phyloP scores from a whole-genome alignment of 2,888 invertebrate species.

The Tinea trinotella region DNA sequence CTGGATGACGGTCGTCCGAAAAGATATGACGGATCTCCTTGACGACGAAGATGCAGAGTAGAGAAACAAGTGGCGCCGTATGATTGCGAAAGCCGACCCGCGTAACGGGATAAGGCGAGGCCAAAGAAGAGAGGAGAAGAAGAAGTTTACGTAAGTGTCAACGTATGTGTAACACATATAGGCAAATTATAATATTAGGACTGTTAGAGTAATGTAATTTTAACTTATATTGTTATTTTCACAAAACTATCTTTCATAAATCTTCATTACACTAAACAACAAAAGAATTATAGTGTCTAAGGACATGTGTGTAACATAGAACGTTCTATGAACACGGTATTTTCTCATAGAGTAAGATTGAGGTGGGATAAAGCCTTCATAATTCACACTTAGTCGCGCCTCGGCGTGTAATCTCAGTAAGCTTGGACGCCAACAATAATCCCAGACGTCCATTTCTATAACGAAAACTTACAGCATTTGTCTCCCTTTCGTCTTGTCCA shows the following conservation, averaged over 20 bases:
- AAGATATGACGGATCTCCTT: no score
- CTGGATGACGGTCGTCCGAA: no score
- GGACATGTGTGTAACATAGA: slow-evolving; percentile 1
- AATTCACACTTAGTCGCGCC: slow-evolving; percentile 62
- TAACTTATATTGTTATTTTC: no score
- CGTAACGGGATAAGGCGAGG: no score
- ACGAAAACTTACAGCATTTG: slow-evolving; percentile 16
- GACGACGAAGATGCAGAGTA: no score
- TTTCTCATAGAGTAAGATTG: slow-evolving; percentile 67
- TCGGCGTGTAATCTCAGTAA: slow-evolving; percentile 54
- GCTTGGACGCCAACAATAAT: slow-evolving; percentile 50
- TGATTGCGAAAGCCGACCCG: no score
- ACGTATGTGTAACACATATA: no score
- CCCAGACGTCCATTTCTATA: slow-evolving; percentile 47
- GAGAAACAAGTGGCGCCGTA: no score
- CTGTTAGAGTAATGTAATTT: no score
- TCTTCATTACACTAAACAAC: slow-evolving; percentile 1
- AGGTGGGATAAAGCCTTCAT: slow-evolving; percentile 60
- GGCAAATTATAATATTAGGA: no score
- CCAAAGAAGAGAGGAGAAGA: no score
- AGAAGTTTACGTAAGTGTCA: no score
- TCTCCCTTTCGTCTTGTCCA: not conserved
- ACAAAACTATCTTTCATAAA: slow-evolving; percentile 4
- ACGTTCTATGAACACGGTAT: slow-evolving; percentile 41
- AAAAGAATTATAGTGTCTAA: not conserved